phyloP scores from a whole-genome alignment of 2,797 vertebrate genomes.

The Distichodus sexfasciatus region DNA sequence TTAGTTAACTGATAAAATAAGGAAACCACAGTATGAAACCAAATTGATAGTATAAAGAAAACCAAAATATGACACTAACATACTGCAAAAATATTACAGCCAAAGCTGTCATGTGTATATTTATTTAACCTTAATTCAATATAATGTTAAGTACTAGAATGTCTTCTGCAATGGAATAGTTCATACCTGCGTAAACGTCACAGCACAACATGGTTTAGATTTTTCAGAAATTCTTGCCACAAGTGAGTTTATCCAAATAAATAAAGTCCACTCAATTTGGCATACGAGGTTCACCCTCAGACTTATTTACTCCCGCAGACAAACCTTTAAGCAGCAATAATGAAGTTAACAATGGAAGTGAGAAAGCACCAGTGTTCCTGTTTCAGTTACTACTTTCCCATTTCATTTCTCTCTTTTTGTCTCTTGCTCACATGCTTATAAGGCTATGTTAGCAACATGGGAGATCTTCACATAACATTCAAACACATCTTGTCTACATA shows the following conservation, averaged over 20 bases:
- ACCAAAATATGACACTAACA: too few relatives aligned
- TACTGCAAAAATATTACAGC: too few relatives aligned
- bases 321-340: background rate
- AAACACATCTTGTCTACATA: background rate
- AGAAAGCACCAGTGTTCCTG: constrained; percentile 55
- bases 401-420: constrained; percentile 31
- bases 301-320: background rate
- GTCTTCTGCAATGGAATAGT: background rate
- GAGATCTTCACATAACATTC: background rate
- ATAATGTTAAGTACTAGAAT: too few relatives aligned
- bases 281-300: background rate
- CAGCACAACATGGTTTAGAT: constrained; percentile 51
- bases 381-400: constrained; percentile 13
- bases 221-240: background rate
- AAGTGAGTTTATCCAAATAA: background rate
- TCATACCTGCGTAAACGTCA: constrained; percentile 65
- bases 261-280: constrained; percentile 22
- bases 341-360: constrained; percentile 34
- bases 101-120: too few relatives aligned
- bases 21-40: too few relatives aligned
- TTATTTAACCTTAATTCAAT: too few relatives aligned
- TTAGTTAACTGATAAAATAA: too few relatives aligned
- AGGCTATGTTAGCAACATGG: background rate
- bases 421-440: background rate
- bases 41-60: too few relatives aligned